These are phyloP conservation scores for Thyatira batis DNA, from an alignment of 2,888 invertebrate species.

Conservation along the genomic window DNA sequence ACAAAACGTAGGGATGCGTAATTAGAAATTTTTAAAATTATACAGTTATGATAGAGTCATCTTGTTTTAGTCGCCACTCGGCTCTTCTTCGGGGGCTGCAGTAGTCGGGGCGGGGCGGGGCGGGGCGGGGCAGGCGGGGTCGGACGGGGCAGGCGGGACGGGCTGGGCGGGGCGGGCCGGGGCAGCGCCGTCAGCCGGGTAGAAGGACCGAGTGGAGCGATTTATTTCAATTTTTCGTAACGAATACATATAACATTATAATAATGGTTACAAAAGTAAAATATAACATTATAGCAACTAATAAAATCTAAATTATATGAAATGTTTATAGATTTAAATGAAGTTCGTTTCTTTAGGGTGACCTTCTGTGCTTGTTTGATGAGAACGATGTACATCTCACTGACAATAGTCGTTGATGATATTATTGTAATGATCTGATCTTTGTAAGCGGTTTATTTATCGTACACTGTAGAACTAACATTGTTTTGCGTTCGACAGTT, in stretches of 20 bases:
- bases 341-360: constrained; percentile 78
- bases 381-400: constrained; percentile 66
- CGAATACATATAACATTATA: constrained; percentile 82
- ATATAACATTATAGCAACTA: constrained; percentile 82
- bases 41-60: constrained; percentile 80
- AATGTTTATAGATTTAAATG: constrained; percentile 82
- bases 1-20: constrained; percentile 82
- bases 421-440: constrained; percentile 69
- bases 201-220: constrained; percentile 56
- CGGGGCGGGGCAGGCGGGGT: constrained; percentile 15
- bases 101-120: constrained; percentile 14
- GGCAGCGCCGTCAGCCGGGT: constrained; percentile 15
- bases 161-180: constrained; percentile 13
- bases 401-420: constrained; percentile 73
- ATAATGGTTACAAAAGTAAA: constrained; percentile 82
- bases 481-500: constrained; percentile 81
- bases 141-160: constrained; percentile 5
- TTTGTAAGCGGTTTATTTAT: constrained; percentile 73
- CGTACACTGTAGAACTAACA: constrained; percentile 79
- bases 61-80: constrained; percentile 66
- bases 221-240: constrained; percentile 76
- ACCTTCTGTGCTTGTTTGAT: constrained; percentile 75
- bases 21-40: constrained; percentile 83
- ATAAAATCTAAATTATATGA: constrained; percentile 82
- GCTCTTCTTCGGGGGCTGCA: constrained; percentile 36